Evolutionary conservation across 2,888 invertebrate genomes (phyloP).

Genomic region (Erynnis tages): DNA sequence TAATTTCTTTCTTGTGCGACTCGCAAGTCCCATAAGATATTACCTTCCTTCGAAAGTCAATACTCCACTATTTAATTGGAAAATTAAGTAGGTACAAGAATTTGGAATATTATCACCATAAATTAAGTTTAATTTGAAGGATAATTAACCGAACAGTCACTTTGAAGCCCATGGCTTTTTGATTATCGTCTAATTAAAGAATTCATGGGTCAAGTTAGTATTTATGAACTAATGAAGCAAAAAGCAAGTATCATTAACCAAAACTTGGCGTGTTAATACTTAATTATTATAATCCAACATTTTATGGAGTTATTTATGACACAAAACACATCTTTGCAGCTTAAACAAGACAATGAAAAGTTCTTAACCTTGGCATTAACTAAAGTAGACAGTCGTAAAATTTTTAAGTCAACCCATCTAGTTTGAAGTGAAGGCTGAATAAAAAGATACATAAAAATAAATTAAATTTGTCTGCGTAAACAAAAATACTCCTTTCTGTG

Average conservation of each 20-base stretch:
- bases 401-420: constrained; percentile 1
- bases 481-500: too few relatives aligned
- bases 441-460: too few relatives aligned
- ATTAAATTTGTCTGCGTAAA: too few relatives aligned
- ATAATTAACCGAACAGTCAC: constrained; percentile 10
- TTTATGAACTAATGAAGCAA: constrained; percentile 19
- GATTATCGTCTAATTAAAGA: constrained; percentile 19
- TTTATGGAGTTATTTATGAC: constrained; percentile 21
- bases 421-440: constrained; percentile 1
- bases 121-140: constrained; percentile 15
- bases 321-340: constrained; percentile 13
- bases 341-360: constrained; percentile 19
- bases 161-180: constrained; percentile 10
- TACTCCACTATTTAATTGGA: background rate
- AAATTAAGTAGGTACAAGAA: background rate
- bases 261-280: constrained; percentile 10
- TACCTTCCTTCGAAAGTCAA: too few relatives aligned
- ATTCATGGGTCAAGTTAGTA: constrained; percentile 7
- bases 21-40: too few relatives aligned
- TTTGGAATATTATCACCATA: constrained; percentile 19
- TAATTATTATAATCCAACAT: constrained; percentile 22
- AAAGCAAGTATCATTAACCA: constrained; percentile 18
- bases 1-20: too few relatives aligned
- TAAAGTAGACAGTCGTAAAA: constrained; percentile 17
- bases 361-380: constrained; percentile 22